A percentile compares a stretch with the other conserved stretches of the same genome.
These are phyloP conservation scores for Synanthedon formicaeformis DNA, from an alignment of 2,888 invertebrate species.

Conservation along the genomic window DNA sequence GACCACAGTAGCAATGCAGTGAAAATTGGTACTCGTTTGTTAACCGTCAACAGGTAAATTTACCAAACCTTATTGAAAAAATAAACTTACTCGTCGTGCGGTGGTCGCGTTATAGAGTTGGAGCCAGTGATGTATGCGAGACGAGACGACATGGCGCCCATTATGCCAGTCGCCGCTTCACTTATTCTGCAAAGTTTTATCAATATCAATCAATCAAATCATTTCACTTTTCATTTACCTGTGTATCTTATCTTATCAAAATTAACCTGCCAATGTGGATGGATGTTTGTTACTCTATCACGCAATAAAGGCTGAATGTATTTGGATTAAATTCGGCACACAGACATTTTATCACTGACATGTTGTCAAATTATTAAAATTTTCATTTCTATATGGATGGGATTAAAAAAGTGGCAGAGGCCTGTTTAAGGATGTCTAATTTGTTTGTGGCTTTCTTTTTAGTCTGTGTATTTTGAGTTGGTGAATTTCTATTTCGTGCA, in stretches of 20 bases:
- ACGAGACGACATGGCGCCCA: constrained; percentile 71
- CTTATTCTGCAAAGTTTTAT: constrained; percentile 43
- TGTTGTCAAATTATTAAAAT: no score
- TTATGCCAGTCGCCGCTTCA: constrained; percentile 67
- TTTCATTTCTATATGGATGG: no score
- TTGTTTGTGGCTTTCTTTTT: no score
- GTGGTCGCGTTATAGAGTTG: constrained; percentile 47
- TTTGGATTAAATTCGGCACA: no score
- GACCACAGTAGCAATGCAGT: no score
- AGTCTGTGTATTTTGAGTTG: no score
- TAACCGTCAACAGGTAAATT: neutral
- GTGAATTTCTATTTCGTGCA: no score
- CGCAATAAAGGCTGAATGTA: no score
- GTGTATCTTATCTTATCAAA: neutral
- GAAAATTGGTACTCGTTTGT: neutral
- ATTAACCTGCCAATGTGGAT: neutral
- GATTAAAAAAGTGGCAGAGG: no score
- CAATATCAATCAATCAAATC: neutral
- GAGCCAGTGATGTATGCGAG: constrained; percentile 71
- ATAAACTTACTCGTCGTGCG: constrained; percentile 53
- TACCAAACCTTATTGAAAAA: neutral
- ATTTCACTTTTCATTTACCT: neutral
- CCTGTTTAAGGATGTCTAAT: no score
- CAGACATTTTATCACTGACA: no score
- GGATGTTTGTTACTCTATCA: no score